Base-by-base conservation (phyloP, 2,797 vertebrate genomes). In the Ctenopoma multispine region DNA sequence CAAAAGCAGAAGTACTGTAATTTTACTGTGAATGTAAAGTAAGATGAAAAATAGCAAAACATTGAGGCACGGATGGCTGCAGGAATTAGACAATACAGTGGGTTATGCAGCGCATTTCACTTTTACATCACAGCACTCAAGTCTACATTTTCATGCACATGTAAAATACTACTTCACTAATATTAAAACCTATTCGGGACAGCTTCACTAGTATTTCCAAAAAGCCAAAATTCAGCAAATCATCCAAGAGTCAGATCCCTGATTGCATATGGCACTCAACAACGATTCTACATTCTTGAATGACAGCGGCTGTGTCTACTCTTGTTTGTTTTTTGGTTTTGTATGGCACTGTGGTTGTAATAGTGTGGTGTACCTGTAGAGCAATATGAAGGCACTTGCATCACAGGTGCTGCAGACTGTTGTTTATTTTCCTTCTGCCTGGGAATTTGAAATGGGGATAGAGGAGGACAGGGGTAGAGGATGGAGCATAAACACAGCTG, bases 401-500 rank as follows among this genome's bases (percentile, higher is more conserved):
- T 77, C 67, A 51, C 76, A 86, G 80, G 79, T 83, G 84, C 75
- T 71, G 60, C 75, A 50, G 65, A 63, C 63, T 71, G 71, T 66
- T 87, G 87, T 89, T 89, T 88, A 67, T 87, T 87, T 89, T 83
- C 69, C 49, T 17, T 73, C 69, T 81, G 57, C 51, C 75, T 84
- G 83, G 86, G 90, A 84, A 74, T 86, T 88, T 53, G 53, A 74
- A 71, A 61, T 51, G 59, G 58, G 77, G 78, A 81, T 83, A 51
- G 69, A 85, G 72, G 64, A 75, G 82, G 69, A 77, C 74, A 55
- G 65, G 65, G 81, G 64, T 69, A 65, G 64, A 74, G 53, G 63
- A 82, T 70, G 38, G 41, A 81, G 72, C 85, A 84, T 91, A 91
- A 91, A 90, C 88, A 90, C 90, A 92, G 90, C 87, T 92, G 86